A percentile compares a stretch with the other conserved stretches of the same genome.
phyloP scores from a whole-genome alignment of 2,113 vertebrate species.

The Rhegmatorhina hoffmannsi region DNA sequence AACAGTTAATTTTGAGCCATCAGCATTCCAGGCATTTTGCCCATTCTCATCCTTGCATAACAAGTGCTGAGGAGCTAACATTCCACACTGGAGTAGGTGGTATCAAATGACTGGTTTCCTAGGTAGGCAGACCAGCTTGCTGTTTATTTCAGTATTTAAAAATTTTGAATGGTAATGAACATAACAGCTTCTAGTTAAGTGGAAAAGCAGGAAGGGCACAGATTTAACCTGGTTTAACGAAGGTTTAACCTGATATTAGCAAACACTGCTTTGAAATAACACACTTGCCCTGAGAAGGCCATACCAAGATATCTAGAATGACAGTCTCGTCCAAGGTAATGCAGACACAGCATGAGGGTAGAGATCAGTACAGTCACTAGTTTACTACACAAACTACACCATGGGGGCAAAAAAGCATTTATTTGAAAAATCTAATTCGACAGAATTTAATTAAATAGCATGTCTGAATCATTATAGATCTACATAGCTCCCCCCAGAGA shows the following conservation, averaged over 20 bases:
- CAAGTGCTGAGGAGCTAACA: conserved; percentile 10
- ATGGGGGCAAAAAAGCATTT: neutral
- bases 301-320: neutral
- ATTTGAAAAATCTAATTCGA: neutral
- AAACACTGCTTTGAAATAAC: neutral
- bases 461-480: neutral
- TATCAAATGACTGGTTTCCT: conserved; percentile 29
- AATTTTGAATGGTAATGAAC: neutral
- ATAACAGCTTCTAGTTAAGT: neutral
- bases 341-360: neutral
- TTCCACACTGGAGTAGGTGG: conserved; percentile 3
- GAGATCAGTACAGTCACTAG: neutral
- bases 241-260: neutral
- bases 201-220: neutral
- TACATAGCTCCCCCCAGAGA: neutral
- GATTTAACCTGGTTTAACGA: neutral
- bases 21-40: conserved; percentile 56
- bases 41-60: conserved; percentile 35
- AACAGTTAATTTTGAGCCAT: conserved; percentile 33
- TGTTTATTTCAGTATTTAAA: conserved; percentile 17
- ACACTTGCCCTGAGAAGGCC: neutral
- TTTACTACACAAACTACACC: neutral
- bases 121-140: neutral
- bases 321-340: neutral
- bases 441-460: neutral